Conservation (phyloP, 2,888 invertebrate genomes). For the Rutpela maculata region DNA sequence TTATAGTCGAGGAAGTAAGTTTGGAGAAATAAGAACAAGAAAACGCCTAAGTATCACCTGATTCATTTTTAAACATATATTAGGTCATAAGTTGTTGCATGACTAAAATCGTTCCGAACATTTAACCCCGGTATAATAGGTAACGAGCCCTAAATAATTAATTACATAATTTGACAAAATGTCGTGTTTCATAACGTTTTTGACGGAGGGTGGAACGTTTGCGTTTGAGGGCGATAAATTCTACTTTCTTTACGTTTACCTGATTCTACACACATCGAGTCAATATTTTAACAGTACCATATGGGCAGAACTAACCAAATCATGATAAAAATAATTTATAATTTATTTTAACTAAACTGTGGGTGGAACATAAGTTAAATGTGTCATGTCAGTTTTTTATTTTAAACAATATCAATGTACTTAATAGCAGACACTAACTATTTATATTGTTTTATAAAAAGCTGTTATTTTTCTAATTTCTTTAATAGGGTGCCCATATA, state of each 20-base stretch:
- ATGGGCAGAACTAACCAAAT: slow-evolving; percentile 46
- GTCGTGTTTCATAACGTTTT: slow-evolving; percentile 64
- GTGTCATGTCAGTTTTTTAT: slow-evolving; percentile 33
- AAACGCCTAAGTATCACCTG: background rate
- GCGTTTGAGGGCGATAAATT: slow-evolving; percentile 37
- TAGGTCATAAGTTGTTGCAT: slow-evolving; percentile 53
- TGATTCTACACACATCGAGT: slow-evolving; percentile 34
- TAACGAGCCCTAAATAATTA: slow-evolving; percentile 71
- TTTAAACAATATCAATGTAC: slow-evolving; percentile 28
- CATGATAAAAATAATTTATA: slow-evolving; percentile 44
- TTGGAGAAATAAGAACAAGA: background rate
- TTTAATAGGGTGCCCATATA: too few species aligned
- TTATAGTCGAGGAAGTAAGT: background rate
- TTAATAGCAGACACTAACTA: background rate
- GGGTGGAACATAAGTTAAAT: slow-evolving; percentile 49
- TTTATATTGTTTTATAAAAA: too few species aligned
- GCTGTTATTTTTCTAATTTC: too few species aligned
- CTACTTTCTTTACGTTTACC: slow-evolving; percentile 38
- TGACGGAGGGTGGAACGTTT: slow-evolving; percentile 53
- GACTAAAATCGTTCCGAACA: slow-evolving; percentile 62
- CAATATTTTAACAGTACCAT: slow-evolving; percentile 47
- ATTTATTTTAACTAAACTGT: slow-evolving; percentile 44
- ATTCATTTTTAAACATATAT: slow-evolving; percentile 20
- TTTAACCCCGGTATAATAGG: slow-evolving; percentile 72
- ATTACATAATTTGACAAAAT: slow-evolving; percentile 69